Base-by-base conservation (phyloP, 2,113 vertebrate genomes). In the Malaclemys terrapin region DNA sequence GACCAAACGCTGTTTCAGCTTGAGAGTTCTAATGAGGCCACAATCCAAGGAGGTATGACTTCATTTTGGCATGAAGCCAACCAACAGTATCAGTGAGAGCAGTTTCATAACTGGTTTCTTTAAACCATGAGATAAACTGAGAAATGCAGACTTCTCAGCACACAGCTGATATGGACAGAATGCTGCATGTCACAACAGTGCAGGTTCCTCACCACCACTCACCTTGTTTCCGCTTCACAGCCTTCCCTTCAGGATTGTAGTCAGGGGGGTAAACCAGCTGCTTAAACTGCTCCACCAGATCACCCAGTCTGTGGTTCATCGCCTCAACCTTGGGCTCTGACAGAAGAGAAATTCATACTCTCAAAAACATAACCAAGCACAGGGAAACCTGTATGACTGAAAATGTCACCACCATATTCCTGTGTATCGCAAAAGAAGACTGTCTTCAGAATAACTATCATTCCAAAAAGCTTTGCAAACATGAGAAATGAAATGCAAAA, bases 271-370 rank as follows among this genome's bases (percentile, higher is more conserved):
- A 99, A 89, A 99, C 99, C 80, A 99, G 97, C 83, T 99, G 98
- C 97, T 98, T 99, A 95, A 99, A 99, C 49, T 99, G 99, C 0
- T 99, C 96, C 31, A 95, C 98, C 87, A 99, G 97, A 72, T 93
- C 93, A 45, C 99, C 99, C 88, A 99, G 96, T 62, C 99, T 98
- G 3, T 57, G 9, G 96, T 99, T 98, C 31, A 99, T 99, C 95
- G 98, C 98, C 11, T 99, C 98, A 89, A 97, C 80, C 94, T 99
- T 99, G 62, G 99, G 99, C 98, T 99, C 99, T 99, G 53, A 54
- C 92, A 96, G 93, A 94, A 94, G 10, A 94, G 24, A 88, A 94
- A 89, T 84, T 59, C 79, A 20, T 3, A 29, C 31, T 76, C 20
- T 85, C n/a, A 94, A n/a, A 91, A 96, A 14, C 5, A 62, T 4